Evolutionary conservation across 1,140 invertebrate species (phyloP).

Genomic region (Apis florea): DNA sequence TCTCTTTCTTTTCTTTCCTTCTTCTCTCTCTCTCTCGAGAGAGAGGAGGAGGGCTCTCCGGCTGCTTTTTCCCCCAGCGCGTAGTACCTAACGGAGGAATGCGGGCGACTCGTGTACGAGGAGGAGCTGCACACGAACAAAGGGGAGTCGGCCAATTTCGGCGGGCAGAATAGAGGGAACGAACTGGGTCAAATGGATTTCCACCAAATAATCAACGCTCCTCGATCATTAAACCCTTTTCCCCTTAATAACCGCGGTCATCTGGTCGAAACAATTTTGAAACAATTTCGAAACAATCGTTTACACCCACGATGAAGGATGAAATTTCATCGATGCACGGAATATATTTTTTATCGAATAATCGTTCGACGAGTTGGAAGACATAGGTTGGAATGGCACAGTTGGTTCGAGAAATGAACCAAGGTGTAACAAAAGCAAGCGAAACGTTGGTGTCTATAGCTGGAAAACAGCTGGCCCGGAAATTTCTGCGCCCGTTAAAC

Average conservation of each 20-base stretch:
- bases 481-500: not conserved
- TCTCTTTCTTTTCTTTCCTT: not conserved
- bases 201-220: slow-evolving; percentile 20
- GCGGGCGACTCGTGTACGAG: slow-evolving; percentile 51
- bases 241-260: no score
- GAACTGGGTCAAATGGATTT: slow-evolving; percentile 50
- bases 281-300: no score
- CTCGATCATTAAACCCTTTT: not conserved
- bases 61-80: slow-evolving; percentile 34
- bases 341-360: no score
- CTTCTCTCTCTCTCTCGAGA: not conserved
- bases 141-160: slow-evolving; percentile 45
- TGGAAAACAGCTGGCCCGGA: not conserved
- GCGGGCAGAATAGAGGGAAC: slow-evolving; percentile 4
- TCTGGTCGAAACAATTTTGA: no score
- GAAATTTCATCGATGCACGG: no score
- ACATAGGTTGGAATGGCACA: no score
- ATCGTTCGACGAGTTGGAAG: no score
- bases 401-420: not conserved
- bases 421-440: not conserved
- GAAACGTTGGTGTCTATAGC: no score
- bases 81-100: slow-evolving; percentile 53
- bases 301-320: no score
- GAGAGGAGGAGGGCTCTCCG: not conserved
- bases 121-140: slow-evolving; percentile 54